Evolutionary conservation across 2,888 invertebrate genomes (phyloP).

Genomic region (Trissolcus brochymenae): DNA sequence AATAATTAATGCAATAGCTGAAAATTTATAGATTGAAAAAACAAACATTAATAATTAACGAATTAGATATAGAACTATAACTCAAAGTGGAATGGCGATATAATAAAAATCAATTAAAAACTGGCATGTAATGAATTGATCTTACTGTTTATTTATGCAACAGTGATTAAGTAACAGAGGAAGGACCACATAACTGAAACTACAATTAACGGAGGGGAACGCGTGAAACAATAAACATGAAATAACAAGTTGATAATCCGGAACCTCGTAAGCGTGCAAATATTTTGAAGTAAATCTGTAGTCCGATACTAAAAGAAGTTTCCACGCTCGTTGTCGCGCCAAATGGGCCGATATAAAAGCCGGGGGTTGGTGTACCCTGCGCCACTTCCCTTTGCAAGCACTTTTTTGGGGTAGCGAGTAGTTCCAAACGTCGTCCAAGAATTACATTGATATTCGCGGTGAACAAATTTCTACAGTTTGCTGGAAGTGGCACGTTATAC

Average conservation of each 20-base stretch:
- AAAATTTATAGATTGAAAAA: too few relatives aligned
- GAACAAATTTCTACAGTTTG: constrained; percentile 45
- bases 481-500: constrained; percentile 32
- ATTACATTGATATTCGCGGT: constrained; percentile 45
- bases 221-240: constrained; percentile 71
- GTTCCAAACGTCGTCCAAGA: constrained; percentile 39
- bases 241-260: constrained; percentile 76
- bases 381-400: constrained; percentile 40
- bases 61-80: too few relatives aligned
- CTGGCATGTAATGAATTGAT: too few relatives aligned
- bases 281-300: constrained; percentile 74
- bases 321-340: constrained; percentile 76
- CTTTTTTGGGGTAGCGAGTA: constrained; percentile 38
- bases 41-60: too few relatives aligned
- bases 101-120: too few relatives aligned
- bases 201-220: background rate
- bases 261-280: constrained; percentile 73
- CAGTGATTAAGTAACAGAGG: constrained; percentile 24
- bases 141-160: constrained; percentile 10
- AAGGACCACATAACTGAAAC: background rate
- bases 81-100: too few relatives aligned
- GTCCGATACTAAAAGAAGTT: constrained; percentile 74
- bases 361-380: constrained; percentile 59
- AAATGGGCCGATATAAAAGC: constrained; percentile 76
- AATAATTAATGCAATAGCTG: too few relatives aligned